Percentiles rank a stretch among this genome's conserved stretches.
phyloP scores from a whole-genome alignment of 2,113 vertebrate genomes.

The Chlamydotis undulata region DNA sequence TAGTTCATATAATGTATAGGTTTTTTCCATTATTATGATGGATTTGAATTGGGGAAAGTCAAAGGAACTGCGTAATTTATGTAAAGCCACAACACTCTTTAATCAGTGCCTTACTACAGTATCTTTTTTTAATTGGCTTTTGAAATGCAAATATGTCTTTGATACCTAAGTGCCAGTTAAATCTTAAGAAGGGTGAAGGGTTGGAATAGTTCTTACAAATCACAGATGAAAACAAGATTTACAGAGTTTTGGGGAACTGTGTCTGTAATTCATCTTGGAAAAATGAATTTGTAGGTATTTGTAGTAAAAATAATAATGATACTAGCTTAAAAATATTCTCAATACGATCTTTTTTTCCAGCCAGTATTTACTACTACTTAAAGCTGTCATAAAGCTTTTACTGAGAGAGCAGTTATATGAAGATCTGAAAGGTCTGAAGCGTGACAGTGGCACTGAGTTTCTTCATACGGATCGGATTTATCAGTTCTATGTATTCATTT shows the following conservation, averaged over 20 bases:
- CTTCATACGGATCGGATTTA: not conserved
- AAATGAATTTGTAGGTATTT: not conserved
- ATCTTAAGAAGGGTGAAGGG: not conserved
- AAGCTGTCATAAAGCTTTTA: not conserved
- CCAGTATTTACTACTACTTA: not conserved
- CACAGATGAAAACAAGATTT: not conserved
- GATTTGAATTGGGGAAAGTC: not conserved
- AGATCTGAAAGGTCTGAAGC: not conserved
- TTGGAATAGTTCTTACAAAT: not conserved
- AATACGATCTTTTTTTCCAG: not conserved
- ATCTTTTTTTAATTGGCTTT: conserved; percentile 19
- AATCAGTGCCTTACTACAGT: not conserved
- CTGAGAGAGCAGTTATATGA: not conserved
- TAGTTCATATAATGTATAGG: fast-evolving
- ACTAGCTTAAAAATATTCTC: not conserved
- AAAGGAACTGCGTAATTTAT: not conserved
- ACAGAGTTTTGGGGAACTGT: not conserved
- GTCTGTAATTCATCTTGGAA: not conserved
- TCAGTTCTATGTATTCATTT: not conserved
- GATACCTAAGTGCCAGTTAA: not conserved
- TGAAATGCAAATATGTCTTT: conserved; percentile 49
- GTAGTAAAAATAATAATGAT: not conserved
- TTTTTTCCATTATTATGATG: not conserved
- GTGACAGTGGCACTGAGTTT: not conserved
- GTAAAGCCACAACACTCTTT: conserved; percentile 1